Evolutionary conservation across 2,113 vertebrate genomes (phyloP), one percentile per base, ranked within the genome.

Genomic region (Stegastes partitus): DNA sequence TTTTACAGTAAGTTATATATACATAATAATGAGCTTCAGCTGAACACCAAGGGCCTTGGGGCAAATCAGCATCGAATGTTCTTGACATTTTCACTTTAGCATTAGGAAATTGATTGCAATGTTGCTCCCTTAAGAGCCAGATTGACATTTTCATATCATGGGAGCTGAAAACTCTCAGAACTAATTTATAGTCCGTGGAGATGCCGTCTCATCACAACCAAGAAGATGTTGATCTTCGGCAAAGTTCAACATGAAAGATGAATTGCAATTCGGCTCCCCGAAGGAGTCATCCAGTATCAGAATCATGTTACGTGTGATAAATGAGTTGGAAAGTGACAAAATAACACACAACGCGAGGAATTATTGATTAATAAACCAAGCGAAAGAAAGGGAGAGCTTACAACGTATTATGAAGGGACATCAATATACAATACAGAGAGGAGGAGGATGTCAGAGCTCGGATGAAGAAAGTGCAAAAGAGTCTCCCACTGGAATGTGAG

Each of bases 21-120:
- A 82, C 55, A 76, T 68, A 58, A 86, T 66, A 70, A 79, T 84
- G 61, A 80, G 47, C 63, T 76, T 73, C 25, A 47, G 49, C 23
- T 63, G 15, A 84, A 81, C 26, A 70, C 69, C 50, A 59, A 56
- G 71, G 51, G 49, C 51, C 34, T 76, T 26, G 39, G 75, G 61
- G 80, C 14, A 76, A 82, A 78, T 88, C 53, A 85, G 65, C 74
- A 75, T 58, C 55, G n/a, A 82, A 82, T 62, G 61, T 73, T 89
- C 63, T 85, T 84, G 83, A 92, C 85, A 90, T 88, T 88, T 87
- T 87, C 69, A 79, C 58, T 82, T 81, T 19, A 79, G 65, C 74
- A 76, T 82, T 77, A 68, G 68, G 31, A 80, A 63, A 85, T 79
- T 86, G 87, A 93, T 91, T 84, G 80, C 75, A 55, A 47, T 74